Percentiles rank a stretch among this genome's conserved stretches.
phyloP scores from a whole-genome alignment of 2,888 invertebrate species.

The Dicyrtoma fusca region DNA sequence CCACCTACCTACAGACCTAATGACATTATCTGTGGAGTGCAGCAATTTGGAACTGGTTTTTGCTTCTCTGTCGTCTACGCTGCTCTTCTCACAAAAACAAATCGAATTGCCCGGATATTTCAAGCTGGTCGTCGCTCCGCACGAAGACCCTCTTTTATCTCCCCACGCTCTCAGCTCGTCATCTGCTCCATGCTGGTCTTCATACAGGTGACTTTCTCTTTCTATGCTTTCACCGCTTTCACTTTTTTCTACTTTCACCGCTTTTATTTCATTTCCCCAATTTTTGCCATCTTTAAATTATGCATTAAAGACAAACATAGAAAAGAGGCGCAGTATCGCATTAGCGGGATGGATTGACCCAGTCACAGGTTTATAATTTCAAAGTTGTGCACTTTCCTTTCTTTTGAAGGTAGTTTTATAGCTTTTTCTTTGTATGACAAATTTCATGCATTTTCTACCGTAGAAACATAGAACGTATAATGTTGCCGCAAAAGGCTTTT shows the following conservation, averaged over 20 bases:
- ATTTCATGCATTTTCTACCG: too few species aligned
- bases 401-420: too few species aligned
- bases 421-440: too few species aligned
- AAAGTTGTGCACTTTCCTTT: too few species aligned
- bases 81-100: slow-evolving; percentile 94
- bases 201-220: slow-evolving; percentile 71
- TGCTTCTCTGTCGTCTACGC: slow-evolving; percentile 98
- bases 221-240: background rate
- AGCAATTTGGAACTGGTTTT: slow-evolving; percentile 73
- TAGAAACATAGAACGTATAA: too few species aligned
- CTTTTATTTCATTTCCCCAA: slow-evolving; percentile 25
- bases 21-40: slow-evolving; percentile 85
- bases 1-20: slow-evolving; percentile 68
- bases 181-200: slow-evolving; percentile 86
- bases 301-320: too few species aligned
- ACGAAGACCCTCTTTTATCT: slow-evolving; percentile 90
- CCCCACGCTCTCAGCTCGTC: slow-evolving; percentile 84
- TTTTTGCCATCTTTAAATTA: background rate
- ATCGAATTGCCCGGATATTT: slow-evolving; percentile 93
- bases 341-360: too few species aligned
- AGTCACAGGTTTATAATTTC: too few species aligned
- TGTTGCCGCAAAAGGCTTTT: too few species aligned
- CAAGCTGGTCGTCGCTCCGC: slow-evolving; percentile 96
- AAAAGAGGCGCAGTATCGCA: too few species aligned
- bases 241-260: slow-evolving; percentile 15